Percentiles rank a stretch among this genome's conserved stretches.
phyloP scores from a whole-genome alignment of 2,113 vertebrate genomes.

The Antechinus flavipes region DNA sequence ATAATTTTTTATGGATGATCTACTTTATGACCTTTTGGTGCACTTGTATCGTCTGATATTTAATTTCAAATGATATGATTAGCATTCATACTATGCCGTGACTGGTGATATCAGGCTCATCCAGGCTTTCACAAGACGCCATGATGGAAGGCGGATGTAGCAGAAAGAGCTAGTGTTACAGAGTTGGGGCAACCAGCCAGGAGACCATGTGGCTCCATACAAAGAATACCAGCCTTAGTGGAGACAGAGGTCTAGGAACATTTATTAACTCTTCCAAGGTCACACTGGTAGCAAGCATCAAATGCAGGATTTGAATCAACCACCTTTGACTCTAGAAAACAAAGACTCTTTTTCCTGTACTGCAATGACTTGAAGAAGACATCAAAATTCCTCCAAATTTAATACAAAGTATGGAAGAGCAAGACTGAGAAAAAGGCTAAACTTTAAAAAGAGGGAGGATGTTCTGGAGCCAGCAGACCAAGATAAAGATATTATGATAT shows the following conservation, averaged over 20 bases:
- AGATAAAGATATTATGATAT: not conserved
- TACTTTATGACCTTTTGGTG: not conserved
- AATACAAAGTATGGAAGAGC: too few relatives aligned
- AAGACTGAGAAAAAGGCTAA: too few relatives aligned
- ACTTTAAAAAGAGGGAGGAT: not conserved
- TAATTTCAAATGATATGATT: not conserved
- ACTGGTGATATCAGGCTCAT: not conserved
- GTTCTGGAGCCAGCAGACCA: not conserved
- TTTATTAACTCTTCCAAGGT: not conserved
- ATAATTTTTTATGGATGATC: not conserved
- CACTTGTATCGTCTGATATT: not conserved
- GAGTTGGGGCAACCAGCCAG: too few relatives aligned
- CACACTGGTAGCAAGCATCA: too few relatives aligned
- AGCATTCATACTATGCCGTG: not conserved
- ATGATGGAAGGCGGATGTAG: not conserved
- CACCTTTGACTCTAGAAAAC: not conserved
- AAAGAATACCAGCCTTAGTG: not conserved
- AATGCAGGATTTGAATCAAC: not conserved
- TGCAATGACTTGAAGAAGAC: not conserved
- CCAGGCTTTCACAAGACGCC: not conserved
- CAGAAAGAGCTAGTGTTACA: too few relatives aligned
- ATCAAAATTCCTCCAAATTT: too few relatives aligned
- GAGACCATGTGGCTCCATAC: too few relatives aligned
- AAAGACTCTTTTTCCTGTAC: not conserved
- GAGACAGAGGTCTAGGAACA: not conserved